Evolutionary conservation across 2,113 vertebrate species (phyloP).

Genomic region (Leptocoma aspasia): DNA sequence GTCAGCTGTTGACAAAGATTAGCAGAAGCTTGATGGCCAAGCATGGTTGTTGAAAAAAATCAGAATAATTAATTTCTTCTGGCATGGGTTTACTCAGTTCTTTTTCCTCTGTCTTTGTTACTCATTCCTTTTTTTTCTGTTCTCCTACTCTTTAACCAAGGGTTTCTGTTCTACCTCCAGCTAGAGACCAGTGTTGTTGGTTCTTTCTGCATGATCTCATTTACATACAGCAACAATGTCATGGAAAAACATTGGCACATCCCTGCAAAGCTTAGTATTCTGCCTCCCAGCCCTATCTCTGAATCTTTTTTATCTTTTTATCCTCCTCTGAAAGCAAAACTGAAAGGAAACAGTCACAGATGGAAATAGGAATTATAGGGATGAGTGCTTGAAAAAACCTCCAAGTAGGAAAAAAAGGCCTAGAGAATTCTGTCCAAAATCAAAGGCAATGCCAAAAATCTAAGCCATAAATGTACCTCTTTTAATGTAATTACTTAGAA

Average conservation of each 20-base stretch:
- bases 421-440: not conserved
- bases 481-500: not conserved
- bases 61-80: not conserved
- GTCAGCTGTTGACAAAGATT: not conserved
- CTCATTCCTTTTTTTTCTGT: not conserved
- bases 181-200: not conserved
- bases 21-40: not conserved
- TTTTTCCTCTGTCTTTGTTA: not conserved
- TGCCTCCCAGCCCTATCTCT: not conserved
- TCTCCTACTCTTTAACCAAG: not conserved
- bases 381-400: not conserved
- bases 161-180: not conserved
- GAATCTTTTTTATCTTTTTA: not conserved
- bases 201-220: not conserved
- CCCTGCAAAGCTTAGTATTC: not conserved
- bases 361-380: not conserved
- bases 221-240: not conserved
- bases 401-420: not conserved
- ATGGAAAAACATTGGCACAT: not conserved
- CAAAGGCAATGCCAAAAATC: not conserved
- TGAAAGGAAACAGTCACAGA: not conserved
- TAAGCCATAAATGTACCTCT: not conserved
- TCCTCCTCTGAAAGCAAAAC: not conserved
- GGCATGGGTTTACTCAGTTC: not conserved
- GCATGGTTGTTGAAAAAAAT: not conserved